phyloP scores from a whole-genome alignment of 2,113 vertebrate species.

The Carassius carassius region DNA sequence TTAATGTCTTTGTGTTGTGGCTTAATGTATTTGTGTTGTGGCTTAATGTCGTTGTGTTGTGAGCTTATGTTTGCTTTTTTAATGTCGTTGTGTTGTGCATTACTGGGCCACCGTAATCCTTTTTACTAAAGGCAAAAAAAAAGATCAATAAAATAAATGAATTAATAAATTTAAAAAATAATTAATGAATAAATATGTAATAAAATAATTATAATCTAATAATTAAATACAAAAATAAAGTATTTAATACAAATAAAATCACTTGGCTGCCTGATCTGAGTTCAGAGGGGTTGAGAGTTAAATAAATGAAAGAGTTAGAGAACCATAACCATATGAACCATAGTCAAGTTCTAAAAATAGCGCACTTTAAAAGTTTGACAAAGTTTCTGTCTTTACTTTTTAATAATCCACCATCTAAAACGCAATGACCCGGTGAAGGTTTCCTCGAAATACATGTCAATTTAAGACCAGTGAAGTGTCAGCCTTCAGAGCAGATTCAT shows the following conservation, averaged over 20 bases:
- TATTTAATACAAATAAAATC: too few species aligned
- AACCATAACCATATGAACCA: not conserved
- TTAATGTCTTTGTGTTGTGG: too few species aligned
- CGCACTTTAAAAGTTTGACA: not conserved
- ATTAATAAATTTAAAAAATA: not conserved
- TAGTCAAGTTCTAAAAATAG: not conserved
- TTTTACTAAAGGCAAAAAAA: not conserved
- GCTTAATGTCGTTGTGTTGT: too few species aligned
- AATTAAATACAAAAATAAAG: too few species aligned
- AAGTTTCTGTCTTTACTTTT: constrained; percentile 3
- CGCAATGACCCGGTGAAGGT: not conserved
- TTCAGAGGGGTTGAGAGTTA: not conserved
- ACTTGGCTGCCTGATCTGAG: not conserved
- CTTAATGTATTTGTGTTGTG: too few species aligned
- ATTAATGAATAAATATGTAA: not conserved
- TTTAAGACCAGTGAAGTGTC: not conserved
- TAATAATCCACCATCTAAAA: constrained; percentile 12
- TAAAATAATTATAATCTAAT: too few species aligned
- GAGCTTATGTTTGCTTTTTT: too few species aligned
- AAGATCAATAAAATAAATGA: not conserved
- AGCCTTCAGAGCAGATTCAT: not conserved
- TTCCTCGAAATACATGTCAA: not conserved
- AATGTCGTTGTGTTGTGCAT: too few species aligned
- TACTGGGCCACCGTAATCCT: too few species aligned
- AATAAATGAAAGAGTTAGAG: constrained; percentile 1